Percentiles rank a stretch among this genome's conserved stretches.
These are phyloP conservation scores for Amphiura filiformis DNA, from an alignment of 35 echinoderm and acorn worm genomes.

Conservation along the genomic window DNA sequence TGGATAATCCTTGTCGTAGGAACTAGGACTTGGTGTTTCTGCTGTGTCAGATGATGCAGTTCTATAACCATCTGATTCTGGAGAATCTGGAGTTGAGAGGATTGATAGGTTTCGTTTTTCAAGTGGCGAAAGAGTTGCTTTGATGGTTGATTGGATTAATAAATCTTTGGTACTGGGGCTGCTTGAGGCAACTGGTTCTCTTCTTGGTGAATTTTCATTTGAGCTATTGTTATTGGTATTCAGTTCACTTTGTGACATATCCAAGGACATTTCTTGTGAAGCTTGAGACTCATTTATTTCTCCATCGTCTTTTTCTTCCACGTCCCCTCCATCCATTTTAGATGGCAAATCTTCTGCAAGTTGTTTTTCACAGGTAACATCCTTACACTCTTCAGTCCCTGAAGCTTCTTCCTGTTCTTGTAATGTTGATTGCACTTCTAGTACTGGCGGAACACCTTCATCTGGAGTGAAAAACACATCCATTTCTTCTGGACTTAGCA, in stretches of 20 bases:
- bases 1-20: neutral
- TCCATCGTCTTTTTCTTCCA: too few species aligned
- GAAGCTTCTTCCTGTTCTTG: neutral
- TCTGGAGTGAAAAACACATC: neutral
- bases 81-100: too few species aligned
- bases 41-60: too few species aligned
- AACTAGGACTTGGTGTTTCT: neutral
- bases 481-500: neutral
- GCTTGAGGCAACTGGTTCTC: neutral
- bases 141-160: too few species aligned
- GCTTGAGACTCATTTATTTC: too few species aligned
- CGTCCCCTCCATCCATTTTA: neutral
- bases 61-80: too few species aligned
- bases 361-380: neutral
- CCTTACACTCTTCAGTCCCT: neutral
- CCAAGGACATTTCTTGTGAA: neutral
- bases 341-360: neutral
- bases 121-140: too few species aligned
- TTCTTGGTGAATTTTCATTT: neutral
- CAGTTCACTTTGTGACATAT: neutral
- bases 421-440: neutral
- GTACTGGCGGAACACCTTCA: neutral
- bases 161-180: too few species aligned
- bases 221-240: conserved; percentile 1
- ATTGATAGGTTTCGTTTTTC: too few species aligned